Evolutionary conservation across 2,888 invertebrate species (phyloP).

Genomic region (Pristionchus entomophagus): DNA sequence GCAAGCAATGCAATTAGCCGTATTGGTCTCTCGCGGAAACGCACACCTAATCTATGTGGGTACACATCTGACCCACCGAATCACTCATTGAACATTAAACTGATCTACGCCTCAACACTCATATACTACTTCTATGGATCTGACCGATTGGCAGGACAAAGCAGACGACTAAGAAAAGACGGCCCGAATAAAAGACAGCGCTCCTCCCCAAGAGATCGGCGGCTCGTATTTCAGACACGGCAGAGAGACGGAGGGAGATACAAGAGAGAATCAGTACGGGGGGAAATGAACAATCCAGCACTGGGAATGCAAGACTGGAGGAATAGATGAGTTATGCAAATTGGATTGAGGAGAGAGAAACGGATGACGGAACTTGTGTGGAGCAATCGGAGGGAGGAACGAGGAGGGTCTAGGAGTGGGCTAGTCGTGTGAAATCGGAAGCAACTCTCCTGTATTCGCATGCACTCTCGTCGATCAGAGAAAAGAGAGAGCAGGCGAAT

Average conservation of each 20-base stretch:
- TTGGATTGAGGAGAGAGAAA: background rate
- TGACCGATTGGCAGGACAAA: background rate
- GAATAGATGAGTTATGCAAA: constrained; percentile 34
- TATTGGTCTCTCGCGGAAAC: too few species aligned
- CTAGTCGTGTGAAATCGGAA: background rate
- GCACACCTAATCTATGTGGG: too few species aligned
- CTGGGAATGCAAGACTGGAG: background rate
- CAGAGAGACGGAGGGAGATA: background rate
- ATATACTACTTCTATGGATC: too few species aligned
- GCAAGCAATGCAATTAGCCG: too few species aligned
- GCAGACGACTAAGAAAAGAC: too few species aligned
- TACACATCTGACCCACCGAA: too few species aligned
- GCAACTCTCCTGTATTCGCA: too few species aligned
- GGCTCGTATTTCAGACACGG: background rate
- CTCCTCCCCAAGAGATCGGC: too few species aligned
- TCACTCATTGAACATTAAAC: too few species aligned
- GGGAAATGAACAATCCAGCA: constrained; percentile 29
- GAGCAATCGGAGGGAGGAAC: background rate
- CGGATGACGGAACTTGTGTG: background rate
- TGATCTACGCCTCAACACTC: too few species aligned
- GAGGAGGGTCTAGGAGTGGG: background rate
- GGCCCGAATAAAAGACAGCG: too few species aligned
- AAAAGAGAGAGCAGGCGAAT: background rate
- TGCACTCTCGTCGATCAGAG: too few species aligned
- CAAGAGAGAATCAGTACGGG: background rate